These are phyloP conservation scores for Glomeris maerens DNA, from an alignment of 1,140 invertebrate species.

Conservation along the genomic window DNA sequence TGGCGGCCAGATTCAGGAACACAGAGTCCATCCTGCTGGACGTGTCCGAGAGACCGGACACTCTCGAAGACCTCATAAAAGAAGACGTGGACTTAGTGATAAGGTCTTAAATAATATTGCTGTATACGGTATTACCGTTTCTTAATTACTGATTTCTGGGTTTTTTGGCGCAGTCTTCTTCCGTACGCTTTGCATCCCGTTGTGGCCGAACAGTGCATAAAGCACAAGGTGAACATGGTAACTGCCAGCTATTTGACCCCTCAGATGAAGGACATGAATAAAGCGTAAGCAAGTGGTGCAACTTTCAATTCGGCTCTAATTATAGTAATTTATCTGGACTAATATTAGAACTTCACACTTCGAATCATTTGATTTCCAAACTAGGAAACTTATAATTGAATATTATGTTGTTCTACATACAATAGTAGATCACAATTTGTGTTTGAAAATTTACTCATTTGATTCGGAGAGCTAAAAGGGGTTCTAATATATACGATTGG, in stretches of 20 bases:
- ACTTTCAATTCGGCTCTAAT: too few relatives aligned
- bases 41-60: constrained; percentile 52
- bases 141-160: not conserved
- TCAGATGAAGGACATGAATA: constrained; percentile 61
- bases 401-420: too few relatives aligned
- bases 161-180: constrained; percentile 45
- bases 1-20: constrained; percentile 59
- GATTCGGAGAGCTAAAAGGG: too few relatives aligned
- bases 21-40: constrained; percentile 69
- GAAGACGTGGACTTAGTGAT: constrained; percentile 65
- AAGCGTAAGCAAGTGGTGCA: constrained; percentile 42
- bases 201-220: constrained; percentile 74
- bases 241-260: constrained; percentile 89
- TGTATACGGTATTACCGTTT: not conserved
- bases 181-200: constrained; percentile 78
- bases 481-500: too few relatives aligned
- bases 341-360: too few relatives aligned
- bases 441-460: too few relatives aligned
- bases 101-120: constrained; percentile 32
- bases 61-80: constrained; percentile 52
- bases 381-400: too few relatives aligned
- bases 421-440: too few relatives aligned
- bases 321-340: too few relatives aligned
- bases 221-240: constrained; percentile 74
- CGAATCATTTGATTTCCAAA: too few relatives aligned